Conservation (phyloP, 2,113 vertebrate species). For the Nestor notabilis region DNA sequence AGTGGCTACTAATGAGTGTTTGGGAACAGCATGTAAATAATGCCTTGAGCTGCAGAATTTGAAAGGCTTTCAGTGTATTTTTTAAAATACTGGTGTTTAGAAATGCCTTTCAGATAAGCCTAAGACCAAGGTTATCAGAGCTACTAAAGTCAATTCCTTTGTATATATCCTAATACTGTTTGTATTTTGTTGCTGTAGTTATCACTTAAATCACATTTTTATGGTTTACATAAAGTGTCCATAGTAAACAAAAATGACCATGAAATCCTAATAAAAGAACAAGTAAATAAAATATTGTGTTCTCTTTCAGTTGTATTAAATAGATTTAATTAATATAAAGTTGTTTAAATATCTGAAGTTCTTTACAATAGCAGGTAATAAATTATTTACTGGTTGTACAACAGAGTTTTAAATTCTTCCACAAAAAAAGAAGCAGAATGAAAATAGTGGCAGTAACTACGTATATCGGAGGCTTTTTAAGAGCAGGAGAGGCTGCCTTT, state of each 20-base stretch:
- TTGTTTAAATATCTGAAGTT: neutral
- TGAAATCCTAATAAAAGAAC: neutral
- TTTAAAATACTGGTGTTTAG: neutral
- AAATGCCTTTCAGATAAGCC: neutral
- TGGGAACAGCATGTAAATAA: neutral
- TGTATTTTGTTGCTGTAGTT: neutral
- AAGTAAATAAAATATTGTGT: neutral
- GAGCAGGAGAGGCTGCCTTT: neutral
- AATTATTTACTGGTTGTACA: neutral
- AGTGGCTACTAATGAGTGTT: neutral
- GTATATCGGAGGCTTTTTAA: neutral
- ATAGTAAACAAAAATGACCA: neutral
- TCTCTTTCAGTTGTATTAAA: neutral
- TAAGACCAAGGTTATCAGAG: neutral
- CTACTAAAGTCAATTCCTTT: neutral
- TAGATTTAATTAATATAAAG: neutral
- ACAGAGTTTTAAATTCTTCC: neutral
- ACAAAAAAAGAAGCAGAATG: neutral
- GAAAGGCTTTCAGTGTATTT: neutral
- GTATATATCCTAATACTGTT: neutral
- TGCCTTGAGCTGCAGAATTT: neutral
- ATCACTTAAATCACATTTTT: neutral
- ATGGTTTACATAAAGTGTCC: neutral
- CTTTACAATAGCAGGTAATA: neutral
- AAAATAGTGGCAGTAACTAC: neutral